phyloP scores from a whole-genome alignment of 2,888 invertebrate genomes.

The Dusona sp. region DNA sequence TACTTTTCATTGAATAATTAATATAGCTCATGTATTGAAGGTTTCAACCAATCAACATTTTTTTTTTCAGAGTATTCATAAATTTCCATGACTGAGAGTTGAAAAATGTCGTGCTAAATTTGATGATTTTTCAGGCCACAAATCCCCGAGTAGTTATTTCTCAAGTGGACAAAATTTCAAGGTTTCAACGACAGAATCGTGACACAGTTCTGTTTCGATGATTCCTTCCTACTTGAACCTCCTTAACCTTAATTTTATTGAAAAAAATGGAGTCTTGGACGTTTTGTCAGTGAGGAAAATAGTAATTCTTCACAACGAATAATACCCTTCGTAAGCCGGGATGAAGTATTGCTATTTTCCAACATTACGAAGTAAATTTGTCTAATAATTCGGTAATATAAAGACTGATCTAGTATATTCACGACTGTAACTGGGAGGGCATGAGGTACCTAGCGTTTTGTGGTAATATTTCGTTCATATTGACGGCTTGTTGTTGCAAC shows the following conservation, averaged over 20 bases:
- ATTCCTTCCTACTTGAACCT: background rate
- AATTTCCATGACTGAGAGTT: background rate
- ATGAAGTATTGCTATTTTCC: constrained; percentile 42
- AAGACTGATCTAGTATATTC: background rate
- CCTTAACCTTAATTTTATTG: background rate
- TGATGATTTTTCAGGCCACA: background rate
- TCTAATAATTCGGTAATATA: constrained; percentile 17
- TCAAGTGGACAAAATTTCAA: background rate
- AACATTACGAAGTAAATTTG: constrained; percentile 24
- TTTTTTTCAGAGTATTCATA: background rate
- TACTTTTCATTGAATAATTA: background rate
- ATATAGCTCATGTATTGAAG: background rate
- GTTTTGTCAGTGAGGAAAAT: background rate
- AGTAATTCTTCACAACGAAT: background rate
- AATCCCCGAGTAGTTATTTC: background rate
- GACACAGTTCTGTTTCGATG: background rate
- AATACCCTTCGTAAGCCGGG: background rate
- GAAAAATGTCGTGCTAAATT: background rate
- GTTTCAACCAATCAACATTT: too few relatives aligned
- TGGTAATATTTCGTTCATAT: constrained; percentile 83
- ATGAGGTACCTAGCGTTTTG: constrained; percentile 83
- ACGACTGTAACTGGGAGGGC: constrained; percentile 80
- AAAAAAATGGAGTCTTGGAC: background rate
- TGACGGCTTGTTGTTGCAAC: constrained; percentile 80
- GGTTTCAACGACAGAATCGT: background rate